phyloP scores from a whole-genome alignment of 2,797 vertebrate species.

The Poecilia wingei region DNA sequence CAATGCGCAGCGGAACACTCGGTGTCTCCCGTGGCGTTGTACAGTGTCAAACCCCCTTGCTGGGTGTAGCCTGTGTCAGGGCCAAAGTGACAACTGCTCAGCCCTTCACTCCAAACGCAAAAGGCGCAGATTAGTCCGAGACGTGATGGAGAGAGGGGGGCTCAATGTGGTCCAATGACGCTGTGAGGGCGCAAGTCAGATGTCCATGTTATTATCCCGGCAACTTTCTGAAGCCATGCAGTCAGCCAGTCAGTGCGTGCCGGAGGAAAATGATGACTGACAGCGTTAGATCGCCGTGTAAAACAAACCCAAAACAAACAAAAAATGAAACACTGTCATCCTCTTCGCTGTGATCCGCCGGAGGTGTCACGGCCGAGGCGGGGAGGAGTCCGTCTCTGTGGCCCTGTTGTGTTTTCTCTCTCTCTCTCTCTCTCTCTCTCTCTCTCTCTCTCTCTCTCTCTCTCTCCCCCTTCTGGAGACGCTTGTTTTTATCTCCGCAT shows the following conservation, averaged over 20 bases:
- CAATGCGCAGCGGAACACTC: constrained; percentile 57
- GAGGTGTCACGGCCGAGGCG: constrained; percentile 72
- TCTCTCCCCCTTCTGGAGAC: constrained; percentile 64
- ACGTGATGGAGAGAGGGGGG: constrained; percentile 52
- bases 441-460: constrained; percentile 54
- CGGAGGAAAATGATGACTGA: constrained; percentile 16
- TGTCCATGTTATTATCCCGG: constrained; percentile 71
- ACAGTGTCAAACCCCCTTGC: constrained; percentile 18
- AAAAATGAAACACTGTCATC: constrained; percentile 43
- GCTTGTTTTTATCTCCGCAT: constrained; percentile 74
- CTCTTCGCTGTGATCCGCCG: constrained; percentile 46
- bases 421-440: constrained; percentile 65
- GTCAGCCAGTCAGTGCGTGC: constrained; percentile 41
- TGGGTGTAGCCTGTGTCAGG: constrained; percentile 56
- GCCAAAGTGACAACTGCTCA: constrained; percentile 59
- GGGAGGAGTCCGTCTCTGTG: constrained; percentile 75
- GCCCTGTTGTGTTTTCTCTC: constrained; percentile 59
- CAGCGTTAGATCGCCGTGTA: not conserved
- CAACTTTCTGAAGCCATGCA: constrained; percentile 80
- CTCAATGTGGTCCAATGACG: constrained; percentile 69
- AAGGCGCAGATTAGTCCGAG: constrained; percentile 56
- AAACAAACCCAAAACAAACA: constrained; percentile 3
- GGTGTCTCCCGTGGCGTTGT: constrained; percentile 33
- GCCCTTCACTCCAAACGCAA: constrained; percentile 64
- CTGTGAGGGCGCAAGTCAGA: constrained; percentile 73